A percentile compares a stretch with the other conserved stretches of the same genome.
Conservation (phyloP, 2,888 invertebrate species). For the Andrena camellia region DNA sequence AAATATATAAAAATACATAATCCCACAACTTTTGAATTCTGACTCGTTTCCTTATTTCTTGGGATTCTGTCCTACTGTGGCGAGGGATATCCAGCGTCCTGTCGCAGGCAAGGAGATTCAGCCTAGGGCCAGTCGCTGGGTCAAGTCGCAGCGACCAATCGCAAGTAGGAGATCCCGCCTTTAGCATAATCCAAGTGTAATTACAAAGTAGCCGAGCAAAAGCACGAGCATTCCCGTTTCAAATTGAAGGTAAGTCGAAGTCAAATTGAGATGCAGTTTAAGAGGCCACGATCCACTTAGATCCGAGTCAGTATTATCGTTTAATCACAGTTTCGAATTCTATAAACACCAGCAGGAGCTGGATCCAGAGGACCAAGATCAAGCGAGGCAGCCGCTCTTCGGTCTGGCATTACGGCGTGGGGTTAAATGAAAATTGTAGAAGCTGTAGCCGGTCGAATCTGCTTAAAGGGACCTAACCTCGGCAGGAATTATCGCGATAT, state of each 20-base stretch:
- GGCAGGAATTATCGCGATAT: not conserved
- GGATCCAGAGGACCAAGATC: not conserved
- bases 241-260: slow-evolving; percentile 3
- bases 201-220: not conserved
- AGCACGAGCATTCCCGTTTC: not conserved
- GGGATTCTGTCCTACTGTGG: too few species aligned
- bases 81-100: too few species aligned
- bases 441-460: not conserved
- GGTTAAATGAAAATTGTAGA: slow-evolving; percentile 4
- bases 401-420: not conserved
- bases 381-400: too few species aligned
- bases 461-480: not conserved
- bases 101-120: too few species aligned
- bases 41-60: too few species aligned
- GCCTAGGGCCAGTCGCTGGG: too few species aligned
- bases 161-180: too few species aligned
- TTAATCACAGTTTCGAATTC: slow-evolving; percentile 16
- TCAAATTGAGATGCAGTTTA: not conserved
- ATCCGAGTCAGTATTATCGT: slow-evolving; percentile 17
- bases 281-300: not conserved
- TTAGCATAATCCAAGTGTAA: not conserved
- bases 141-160: too few species aligned
- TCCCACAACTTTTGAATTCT: too few species aligned
- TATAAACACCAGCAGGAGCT: not conserved
- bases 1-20: too few species aligned